Conservation (phyloP, 1,140 invertebrate genomes). For the Ceratosolen fusciceps region DNA sequence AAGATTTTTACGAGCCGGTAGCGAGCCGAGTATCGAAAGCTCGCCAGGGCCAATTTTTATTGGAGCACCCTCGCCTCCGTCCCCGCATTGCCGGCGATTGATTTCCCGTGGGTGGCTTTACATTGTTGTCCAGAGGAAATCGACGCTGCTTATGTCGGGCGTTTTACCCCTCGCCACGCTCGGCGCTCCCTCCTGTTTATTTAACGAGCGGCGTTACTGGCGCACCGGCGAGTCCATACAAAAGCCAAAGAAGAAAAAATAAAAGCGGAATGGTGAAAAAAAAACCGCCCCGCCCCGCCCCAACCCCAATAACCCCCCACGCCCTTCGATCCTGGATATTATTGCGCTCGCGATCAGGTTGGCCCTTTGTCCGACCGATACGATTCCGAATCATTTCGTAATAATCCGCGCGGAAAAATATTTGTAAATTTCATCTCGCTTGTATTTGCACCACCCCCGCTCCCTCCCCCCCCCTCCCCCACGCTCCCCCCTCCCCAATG, state of each 20-base stretch:
- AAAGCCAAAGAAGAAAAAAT: too few relatives aligned
- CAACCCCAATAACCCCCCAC: too few relatives aligned
- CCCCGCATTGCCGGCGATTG: neutral
- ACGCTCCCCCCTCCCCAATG: too few relatives aligned
- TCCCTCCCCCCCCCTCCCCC: too few relatives aligned
- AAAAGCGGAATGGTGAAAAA: too few relatives aligned
- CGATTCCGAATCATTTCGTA: neutral
- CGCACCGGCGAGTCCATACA: too few relatives aligned
- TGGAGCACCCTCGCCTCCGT: too few relatives aligned
- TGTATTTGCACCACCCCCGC: neutral
- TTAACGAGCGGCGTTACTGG: neutral
- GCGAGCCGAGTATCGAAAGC: neutral
- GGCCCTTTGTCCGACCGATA: neutral
- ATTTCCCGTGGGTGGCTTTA: neutral
- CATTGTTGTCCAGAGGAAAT: neutral
- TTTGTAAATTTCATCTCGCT: neutral
- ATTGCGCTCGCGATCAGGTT: neutral
- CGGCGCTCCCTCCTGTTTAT: neutral
- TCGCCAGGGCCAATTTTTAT: neutral
- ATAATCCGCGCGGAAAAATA: neutral
- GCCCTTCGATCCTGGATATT: too few relatives aligned
- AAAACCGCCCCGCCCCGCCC: too few relatives aligned
- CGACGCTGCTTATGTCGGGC: too few relatives aligned
- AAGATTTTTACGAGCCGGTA: conserved; percentile 17
- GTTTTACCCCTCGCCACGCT: neutral